phyloP scores from a whole-genome alignment of 2,888 invertebrate species.

The Antheraea assamensis region DNA sequence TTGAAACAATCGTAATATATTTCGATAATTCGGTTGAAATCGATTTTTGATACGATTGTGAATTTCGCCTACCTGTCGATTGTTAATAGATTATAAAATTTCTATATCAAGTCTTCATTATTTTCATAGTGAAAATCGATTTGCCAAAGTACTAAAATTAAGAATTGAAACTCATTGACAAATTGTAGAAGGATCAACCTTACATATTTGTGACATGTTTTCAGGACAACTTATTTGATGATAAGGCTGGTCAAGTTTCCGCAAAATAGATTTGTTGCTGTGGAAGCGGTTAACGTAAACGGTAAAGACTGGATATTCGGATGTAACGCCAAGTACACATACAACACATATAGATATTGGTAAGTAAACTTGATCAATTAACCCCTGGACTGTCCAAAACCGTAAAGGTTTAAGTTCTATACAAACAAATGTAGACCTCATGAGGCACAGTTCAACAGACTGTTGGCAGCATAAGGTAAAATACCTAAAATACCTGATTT shows the following conservation, averaged over 20 bases:
- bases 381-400: no score
- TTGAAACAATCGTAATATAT: no score
- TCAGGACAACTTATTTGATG: conserved; percentile 83
- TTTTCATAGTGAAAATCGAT: background rate
- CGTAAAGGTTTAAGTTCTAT: no score
- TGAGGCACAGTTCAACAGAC: no score
- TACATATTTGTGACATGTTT: conserved; percentile 33
- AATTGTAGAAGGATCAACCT: background rate
- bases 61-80: background rate
- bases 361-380: conserved; percentile 69
- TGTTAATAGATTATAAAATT: background rate
- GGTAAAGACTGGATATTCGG: conserved; percentile 90
- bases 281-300: conserved; percentile 86
- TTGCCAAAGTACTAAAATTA: background rate
- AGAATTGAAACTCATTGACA: background rate
- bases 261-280: conserved; percentile 82
- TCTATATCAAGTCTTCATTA: background rate
- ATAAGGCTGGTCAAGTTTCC: conserved; percentile 81
- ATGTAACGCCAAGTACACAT: conserved; percentile 84
- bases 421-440: no score
- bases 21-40: no score
- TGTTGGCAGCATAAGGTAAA: no score
- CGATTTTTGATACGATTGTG: no score
- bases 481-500: no score
- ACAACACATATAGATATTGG: conserved; percentile 83